phyloP scores from a whole-genome alignment of 2,113 vertebrate genomes.

The Lepus timidus region DNA sequence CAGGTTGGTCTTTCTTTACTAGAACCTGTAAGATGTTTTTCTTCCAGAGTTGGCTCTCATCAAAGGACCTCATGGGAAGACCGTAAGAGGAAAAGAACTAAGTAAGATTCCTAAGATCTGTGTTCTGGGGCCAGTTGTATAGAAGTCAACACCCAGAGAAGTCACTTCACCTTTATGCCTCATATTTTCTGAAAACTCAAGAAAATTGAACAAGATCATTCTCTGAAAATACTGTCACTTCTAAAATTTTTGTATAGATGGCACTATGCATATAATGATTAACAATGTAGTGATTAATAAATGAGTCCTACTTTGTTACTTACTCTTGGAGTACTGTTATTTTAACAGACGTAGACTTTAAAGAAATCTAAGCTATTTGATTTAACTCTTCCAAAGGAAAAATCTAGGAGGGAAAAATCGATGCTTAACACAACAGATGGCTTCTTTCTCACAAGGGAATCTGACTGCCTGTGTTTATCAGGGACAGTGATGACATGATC shows the following conservation, averaged over 20 bases:
- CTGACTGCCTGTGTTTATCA: neutral
- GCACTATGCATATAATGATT: neutral
- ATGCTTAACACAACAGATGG: neutral
- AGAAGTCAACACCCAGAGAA: conserved; percentile 13
- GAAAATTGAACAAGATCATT: neutral
- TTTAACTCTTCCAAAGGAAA: neutral
- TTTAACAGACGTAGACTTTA: conserved; percentile 13
- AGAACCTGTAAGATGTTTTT: neutral
- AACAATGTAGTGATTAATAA: conserved; percentile 1
- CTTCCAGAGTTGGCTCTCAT: neutral
- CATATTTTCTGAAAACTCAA: conserved; percentile 14
- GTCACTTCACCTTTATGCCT: neutral
- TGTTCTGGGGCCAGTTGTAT: neutral
- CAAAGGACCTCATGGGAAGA: neutral
- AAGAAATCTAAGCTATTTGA: conserved; percentile 17
- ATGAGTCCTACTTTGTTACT: neutral
- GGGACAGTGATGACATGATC: neutral
- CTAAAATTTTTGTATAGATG: conserved; percentile 25
- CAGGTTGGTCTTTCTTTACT: neutral
- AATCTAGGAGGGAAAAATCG: neutral
- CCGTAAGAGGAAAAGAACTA: neutral
- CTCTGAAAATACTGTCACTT: neutral
- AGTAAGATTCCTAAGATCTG: neutral
- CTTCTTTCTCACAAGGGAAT: neutral
- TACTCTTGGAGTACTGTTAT: conserved; percentile 34